These are phyloP conservation scores for Eristalinus aeneus DNA, from an alignment of 2,888 invertebrate genomes.

Conservation along the genomic window DNA sequence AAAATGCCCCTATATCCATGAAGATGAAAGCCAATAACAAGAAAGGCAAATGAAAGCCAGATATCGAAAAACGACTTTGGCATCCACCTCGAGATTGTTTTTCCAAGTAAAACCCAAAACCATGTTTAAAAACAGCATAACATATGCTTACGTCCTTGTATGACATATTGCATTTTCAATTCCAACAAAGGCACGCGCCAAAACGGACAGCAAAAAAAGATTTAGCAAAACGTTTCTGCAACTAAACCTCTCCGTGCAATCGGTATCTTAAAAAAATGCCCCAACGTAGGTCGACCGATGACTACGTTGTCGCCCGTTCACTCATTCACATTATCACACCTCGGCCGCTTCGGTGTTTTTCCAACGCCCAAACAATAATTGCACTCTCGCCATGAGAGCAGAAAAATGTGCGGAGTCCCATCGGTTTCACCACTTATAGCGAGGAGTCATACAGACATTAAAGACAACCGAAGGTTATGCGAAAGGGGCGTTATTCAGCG, in stretches of 20 bases:
- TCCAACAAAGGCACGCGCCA: neutral
- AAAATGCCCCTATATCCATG: neutral
- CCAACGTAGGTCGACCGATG: constrained; percentile 24
- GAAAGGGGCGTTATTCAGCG: neutral
- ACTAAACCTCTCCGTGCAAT: constrained; percentile 17
- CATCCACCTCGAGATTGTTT: neutral
- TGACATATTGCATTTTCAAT: constrained; percentile 22
- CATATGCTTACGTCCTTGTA: neutral
- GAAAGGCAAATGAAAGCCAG: neutral
- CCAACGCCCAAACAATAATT: neutral
- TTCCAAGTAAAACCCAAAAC: neutral
- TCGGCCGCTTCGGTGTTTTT: neutral
- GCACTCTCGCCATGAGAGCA: neutral
- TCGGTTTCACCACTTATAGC: neutral
- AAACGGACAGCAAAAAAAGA: neutral
- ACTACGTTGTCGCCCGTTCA: neutral
- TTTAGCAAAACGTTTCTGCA: neutral
- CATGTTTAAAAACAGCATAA: neutral
- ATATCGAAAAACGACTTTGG: neutral
- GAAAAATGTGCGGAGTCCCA: neutral
- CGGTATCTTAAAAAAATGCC: constrained; percentile 16
- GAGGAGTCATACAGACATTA: constrained; percentile 5
- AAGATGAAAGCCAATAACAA: neutral
- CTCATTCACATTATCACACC: neutral
- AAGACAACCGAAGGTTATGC: constrained; percentile 18